A percentile compares a stretch with the other conserved stretches of the same genome.
phyloP scores from a whole-genome alignment of 2,888 invertebrate genomes.

The Nezara viridula region DNA sequence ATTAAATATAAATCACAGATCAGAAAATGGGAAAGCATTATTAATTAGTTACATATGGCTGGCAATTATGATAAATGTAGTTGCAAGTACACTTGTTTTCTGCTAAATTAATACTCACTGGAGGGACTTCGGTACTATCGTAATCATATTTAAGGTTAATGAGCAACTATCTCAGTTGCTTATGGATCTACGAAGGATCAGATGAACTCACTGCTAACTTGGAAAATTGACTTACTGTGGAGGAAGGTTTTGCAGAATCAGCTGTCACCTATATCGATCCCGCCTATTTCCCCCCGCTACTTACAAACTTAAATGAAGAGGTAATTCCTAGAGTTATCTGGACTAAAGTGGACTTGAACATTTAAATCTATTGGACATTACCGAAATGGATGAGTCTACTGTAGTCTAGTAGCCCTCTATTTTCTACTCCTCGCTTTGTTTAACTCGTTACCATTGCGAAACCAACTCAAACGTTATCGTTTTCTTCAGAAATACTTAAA shows the following conservation, averaged over 20 bases:
- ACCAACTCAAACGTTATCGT: neutral
- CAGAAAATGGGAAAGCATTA: constrained; percentile 10
- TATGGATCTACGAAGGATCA: neutral
- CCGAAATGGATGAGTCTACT: no score
- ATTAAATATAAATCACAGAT: constrained; percentile 15
- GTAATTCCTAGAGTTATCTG: neutral
- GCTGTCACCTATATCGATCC: constrained; percentile 34
- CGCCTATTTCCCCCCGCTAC: constrained; percentile 31
- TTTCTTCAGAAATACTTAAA: neutral
- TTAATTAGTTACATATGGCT: constrained; percentile 48
- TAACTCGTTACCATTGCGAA: neutral
- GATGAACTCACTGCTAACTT: constrained; percentile 32
- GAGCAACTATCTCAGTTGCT: neutral
- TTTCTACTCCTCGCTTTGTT: neutral
- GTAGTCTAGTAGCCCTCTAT: no score
- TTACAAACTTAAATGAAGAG: neutral
- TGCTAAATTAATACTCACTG: constrained; percentile 51
- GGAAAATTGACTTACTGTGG: constrained; percentile 9
- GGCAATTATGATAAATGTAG: constrained; percentile 30
- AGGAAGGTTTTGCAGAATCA: constrained; percentile 54
- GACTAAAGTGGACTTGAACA: neutral
- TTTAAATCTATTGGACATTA: neutral
- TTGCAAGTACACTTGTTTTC: constrained; percentile 39
- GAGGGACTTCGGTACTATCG: constrained; percentile 48
- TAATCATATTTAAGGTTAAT: constrained; percentile 39